Evolutionary conservation across 2,888 invertebrate species (phyloP).

Genomic region (Acanthosepion esculentum): DNA sequence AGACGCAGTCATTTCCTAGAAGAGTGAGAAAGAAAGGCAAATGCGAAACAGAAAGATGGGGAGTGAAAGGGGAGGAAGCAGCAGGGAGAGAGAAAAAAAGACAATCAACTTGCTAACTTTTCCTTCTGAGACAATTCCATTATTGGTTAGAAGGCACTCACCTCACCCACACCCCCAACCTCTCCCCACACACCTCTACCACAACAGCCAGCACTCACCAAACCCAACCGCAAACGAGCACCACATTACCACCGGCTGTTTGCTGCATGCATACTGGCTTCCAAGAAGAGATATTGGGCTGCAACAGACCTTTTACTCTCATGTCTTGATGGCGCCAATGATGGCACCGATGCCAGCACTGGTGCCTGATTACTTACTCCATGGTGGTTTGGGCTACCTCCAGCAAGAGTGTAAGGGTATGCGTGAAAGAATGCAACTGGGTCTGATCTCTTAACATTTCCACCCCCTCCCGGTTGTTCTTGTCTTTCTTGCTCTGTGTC

Average conservation of each 20-base stretch:
- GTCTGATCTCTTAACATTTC: background rate
- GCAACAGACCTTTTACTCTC: background rate
- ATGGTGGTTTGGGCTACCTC: background rate
- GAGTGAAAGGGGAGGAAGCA: too few relatives aligned
- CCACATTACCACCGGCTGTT: background rate
- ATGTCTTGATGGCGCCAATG: slow-evolving; percentile 33
- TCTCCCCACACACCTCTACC: background rate
- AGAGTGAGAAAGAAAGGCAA: background rate
- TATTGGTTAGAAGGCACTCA: background rate
- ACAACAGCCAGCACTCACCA: background rate
- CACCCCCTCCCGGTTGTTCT: background rate
- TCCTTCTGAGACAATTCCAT: background rate
- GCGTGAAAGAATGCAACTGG: background rate
- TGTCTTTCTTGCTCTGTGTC: background rate
- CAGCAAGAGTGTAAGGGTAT: background rate
- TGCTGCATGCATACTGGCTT: background rate
- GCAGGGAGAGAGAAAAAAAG: too few relatives aligned
- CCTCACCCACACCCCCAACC: background rate
- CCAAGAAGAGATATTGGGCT: background rate
- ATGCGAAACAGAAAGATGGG: background rate
- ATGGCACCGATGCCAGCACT: background rate
- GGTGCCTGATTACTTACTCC: background rate
- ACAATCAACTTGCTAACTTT: too few relatives aligned
- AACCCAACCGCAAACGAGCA: background rate
- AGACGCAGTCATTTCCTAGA: background rate